Evolutionary conservation across 2,888 invertebrate species (phyloP).

Genomic region (Cristatella mucedo): DNA sequence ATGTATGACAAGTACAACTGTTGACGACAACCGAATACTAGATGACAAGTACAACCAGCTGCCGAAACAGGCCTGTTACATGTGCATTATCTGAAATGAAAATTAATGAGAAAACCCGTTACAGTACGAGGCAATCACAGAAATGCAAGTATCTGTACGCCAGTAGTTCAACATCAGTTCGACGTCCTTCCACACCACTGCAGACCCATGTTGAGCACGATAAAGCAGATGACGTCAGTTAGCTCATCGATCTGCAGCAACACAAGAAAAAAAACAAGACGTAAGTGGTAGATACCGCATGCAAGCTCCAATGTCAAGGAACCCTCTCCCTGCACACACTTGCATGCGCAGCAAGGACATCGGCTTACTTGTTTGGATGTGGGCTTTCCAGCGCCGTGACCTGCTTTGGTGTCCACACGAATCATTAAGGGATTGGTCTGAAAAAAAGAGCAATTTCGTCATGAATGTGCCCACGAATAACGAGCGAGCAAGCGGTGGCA

Average conservation of each 20-base stretch:
- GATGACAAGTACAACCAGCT: no score
- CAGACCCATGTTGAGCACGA: conserved; percentile 55
- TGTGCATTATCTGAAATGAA: no score
- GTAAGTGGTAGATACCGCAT: background rate
- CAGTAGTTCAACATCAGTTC: no score
- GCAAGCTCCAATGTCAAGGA: background rate
- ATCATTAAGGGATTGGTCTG: conserved; percentile 70
- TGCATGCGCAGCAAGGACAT: background rate
- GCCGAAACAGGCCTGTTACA: no score
- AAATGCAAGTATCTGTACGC: no score
- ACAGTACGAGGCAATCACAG: no score
- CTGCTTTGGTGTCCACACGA: conserved; percentile 81
- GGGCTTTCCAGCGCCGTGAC: conserved; percentile 92
- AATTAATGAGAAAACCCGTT: no score
- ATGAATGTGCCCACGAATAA: conserved; percentile 9
- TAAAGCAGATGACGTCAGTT: conserved; percentile 72
- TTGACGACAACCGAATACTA: no score
- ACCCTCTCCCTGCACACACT: background rate
- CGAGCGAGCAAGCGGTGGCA: background rate
- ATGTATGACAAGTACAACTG: no score
- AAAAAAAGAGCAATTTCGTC: conserved; percentile 16
- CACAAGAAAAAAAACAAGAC: conserved; percentile 14
- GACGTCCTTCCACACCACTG: no score
- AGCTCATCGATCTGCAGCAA: conserved; percentile 70
- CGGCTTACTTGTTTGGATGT: conserved; percentile 66